Evolutionary conservation across 2,797 vertebrate genomes (phyloP).

Genomic region (Lateolabrax maculatus): DNA sequence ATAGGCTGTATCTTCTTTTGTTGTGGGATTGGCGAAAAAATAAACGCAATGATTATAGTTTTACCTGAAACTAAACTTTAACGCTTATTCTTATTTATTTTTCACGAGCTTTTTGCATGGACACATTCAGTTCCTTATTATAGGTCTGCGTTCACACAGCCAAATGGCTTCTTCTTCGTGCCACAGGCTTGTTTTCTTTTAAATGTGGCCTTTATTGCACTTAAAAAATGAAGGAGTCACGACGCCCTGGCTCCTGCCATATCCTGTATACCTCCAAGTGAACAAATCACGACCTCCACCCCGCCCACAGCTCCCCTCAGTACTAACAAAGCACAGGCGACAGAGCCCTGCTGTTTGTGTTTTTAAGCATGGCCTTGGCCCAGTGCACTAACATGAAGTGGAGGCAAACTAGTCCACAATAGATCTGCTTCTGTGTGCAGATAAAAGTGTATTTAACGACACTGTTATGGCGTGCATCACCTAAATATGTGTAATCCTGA

Average conservation of each 20-base stretch:
- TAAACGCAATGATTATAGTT: background rate
- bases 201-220: slow-evolving; percentile 74
- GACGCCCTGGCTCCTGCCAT: slow-evolving; percentile 91
- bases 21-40: background rate
- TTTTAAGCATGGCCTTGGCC: slow-evolving; percentile 80
- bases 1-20: background rate
- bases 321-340: slow-evolving; percentile 85
- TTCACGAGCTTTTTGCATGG: background rate
- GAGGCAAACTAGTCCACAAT: slow-evolving; percentile 43
- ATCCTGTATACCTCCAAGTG: slow-evolving; percentile 90
- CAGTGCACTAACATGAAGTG: slow-evolving; percentile 58
- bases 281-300: slow-evolving; percentile 90
- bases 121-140: background rate
- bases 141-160: background rate
- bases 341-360: slow-evolving; percentile 85
- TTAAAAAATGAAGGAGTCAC: slow-evolving; percentile 86
- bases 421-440: slow-evolving; percentile 37
- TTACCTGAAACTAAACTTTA: too few relatives aligned
- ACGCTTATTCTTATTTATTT: too few relatives aligned
- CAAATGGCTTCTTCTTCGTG: slow-evolving; percentile 34
- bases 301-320: slow-evolving; percentile 79
- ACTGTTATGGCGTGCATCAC: background rate
- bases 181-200: slow-evolving; percentile 69
- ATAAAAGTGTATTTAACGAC: slow-evolving; percentile 31
- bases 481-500: slow-evolving; percentile 5